Conservation (phyloP, 2,888 invertebrate species). For the Eupeodes latifasciatus region DNA sequence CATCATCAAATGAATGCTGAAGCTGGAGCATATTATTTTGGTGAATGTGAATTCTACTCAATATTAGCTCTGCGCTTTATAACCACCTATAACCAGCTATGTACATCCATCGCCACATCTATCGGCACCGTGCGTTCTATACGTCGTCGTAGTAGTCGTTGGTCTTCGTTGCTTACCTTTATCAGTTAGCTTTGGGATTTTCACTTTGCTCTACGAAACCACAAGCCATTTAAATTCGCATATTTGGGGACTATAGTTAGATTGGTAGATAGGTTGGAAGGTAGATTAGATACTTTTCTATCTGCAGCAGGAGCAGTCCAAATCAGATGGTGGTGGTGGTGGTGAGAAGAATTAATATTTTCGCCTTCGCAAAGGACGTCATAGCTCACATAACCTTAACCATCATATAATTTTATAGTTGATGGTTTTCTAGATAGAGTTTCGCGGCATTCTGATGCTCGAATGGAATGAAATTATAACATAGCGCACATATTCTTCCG, state of each 20-base stretch:
- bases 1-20: conserved; percentile 63
- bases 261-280: too few species aligned
- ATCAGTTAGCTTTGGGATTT: conserved; percentile 48
- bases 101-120: not conserved
- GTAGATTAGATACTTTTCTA: conserved; percentile 9
- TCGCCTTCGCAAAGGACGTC: conserved; percentile 39
- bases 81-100: not conserved
- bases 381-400: conserved; percentile 29
- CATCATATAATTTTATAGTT: conserved; percentile 14
- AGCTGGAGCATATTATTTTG: conserved; percentile 66
- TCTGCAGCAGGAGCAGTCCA: not conserved
- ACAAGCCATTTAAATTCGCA: conserved; percentile 69
- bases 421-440: conserved; percentile 1
- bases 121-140: not conserved
- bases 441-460: not conserved
- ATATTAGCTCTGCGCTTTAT: conserved; percentile 24
- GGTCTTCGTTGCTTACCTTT: conserved; percentile 38
- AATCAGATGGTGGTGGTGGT: not conserved
- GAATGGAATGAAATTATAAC: conserved; percentile 13
- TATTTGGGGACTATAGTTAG: conserved; percentile 50
- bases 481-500: too few species aligned
- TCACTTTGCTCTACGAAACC: conserved; percentile 58
- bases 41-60: conserved; percentile 48
- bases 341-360: conserved; percentile 35
- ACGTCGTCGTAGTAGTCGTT: not conserved